Conservation (phyloP, 2,888 invertebrate genomes). For the Pachydiplax longipennis region DNA sequence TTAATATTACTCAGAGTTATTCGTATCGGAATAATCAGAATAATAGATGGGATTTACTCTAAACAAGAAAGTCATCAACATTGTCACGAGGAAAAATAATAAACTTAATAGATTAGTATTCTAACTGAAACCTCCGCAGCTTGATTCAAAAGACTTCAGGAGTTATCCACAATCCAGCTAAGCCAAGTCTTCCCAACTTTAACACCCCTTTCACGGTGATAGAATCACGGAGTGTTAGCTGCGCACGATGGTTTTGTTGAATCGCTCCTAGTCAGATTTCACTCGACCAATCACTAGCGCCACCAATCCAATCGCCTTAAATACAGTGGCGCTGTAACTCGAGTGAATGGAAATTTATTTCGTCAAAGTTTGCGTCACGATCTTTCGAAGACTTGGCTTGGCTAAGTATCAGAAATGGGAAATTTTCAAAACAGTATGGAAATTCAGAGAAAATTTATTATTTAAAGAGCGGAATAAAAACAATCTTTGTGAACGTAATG, state of each 20-base stretch:
- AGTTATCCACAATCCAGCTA: not conserved
- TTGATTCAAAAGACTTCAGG: not conserved
- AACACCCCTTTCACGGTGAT: not conserved
- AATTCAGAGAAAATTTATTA: too few relatives aligned
- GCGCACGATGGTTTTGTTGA: constrained; percentile 10
- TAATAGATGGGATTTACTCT: constrained; percentile 73
- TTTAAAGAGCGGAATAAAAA: too few relatives aligned
- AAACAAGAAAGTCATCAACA: constrained; percentile 54
- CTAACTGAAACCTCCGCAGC: too few relatives aligned
- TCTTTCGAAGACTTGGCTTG: too few relatives aligned
- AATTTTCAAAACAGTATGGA: too few relatives aligned
- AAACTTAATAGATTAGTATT: not conserved
- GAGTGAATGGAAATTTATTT: too few relatives aligned
- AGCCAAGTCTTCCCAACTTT: not conserved
- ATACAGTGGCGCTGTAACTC: too few relatives aligned
- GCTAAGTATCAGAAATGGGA: too few relatives aligned
- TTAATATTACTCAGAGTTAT: constrained; percentile 28
- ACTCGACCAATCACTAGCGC: not conserved
- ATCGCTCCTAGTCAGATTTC: not conserved
- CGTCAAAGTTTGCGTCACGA: too few relatives aligned
- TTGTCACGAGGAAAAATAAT: not conserved
- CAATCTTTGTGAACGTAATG: too few relatives aligned
- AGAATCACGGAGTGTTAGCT: not conserved
- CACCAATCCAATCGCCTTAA: too few relatives aligned
- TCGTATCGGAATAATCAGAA: constrained; percentile 73